Base-by-base conservation (phyloP, 2,797 vertebrate species). In the Poecilia wingei region DNA sequence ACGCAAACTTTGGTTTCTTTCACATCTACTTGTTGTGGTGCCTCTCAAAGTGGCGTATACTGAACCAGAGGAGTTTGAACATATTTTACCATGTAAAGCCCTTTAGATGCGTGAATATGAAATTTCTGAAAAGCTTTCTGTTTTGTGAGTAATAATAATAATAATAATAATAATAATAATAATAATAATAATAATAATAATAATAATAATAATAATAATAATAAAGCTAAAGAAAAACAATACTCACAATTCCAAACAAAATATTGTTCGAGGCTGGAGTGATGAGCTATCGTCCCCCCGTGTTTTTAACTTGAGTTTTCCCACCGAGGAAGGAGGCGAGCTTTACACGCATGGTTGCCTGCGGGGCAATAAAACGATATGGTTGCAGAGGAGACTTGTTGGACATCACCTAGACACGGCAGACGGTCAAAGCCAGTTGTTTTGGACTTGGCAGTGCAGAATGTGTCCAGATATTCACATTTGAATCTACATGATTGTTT, bases 361-460 rank as follows among this genome's bases (percentile, higher is more conserved):
- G 86, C 86, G 90, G 39, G 90, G 90, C 87, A 92, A 93, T 94
- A 95, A 94, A 95, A 85, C 85, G 89, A 92, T 93, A 92, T 91
- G 93, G 88, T 86, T 83, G 86, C 87, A 86, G 92, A 88, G 90
- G 90, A 89, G 86, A 90, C 90, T 88, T 93, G 86, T 76, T 92
- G 93, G 86, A 88, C 91, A 89, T 91, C 86, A 91, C 90, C 87
- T 87, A 88, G 66, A 68, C 82, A 92, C 89, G 85, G 84, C 92
- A 94, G 91, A 93, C 94, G 93, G 94, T 95, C 95, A 95, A 93
- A 94, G 94, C 90, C 94, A 93, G 86, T 88, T 93, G 90, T 93
- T 94, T 89, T 95, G 94, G 90, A 95, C 94, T 95, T 95, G 95
- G 93, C 95, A 89, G 91, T 94, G 92, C 90, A 77, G 43, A 81